Evolutionary conservation across 2,113 vertebrate species (phyloP).

Genomic region (Paramisgurnus dabryanus): DNA sequence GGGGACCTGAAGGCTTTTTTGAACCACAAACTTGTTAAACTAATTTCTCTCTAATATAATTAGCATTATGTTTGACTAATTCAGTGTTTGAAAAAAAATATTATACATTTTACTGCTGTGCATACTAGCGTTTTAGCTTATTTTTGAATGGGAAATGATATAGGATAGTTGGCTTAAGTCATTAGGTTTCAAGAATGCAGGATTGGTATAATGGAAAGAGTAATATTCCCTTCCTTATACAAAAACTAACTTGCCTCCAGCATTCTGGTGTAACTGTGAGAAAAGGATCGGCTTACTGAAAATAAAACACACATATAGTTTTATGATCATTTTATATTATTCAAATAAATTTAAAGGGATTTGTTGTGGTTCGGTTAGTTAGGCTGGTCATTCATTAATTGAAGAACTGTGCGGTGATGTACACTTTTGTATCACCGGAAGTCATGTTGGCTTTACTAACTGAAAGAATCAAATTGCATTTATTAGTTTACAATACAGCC

Average conservation of each 20-base stretch:
- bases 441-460: too few relatives aligned
- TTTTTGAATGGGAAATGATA: slow-evolving; percentile 13
- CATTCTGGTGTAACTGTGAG: slow-evolving; percentile 18
- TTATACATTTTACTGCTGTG: not conserved
- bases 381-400: too few relatives aligned
- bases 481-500: too few relatives aligned
- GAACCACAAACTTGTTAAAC: not conserved
- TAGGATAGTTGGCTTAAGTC: slow-evolving; percentile 13
- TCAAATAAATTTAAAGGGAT: too few relatives aligned
- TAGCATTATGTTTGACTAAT: not conserved
- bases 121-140: not conserved
- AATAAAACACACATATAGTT: not conserved
- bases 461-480: too few relatives aligned
- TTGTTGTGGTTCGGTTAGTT: too few relatives aligned
- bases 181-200: slow-evolving; percentile 30
- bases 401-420: too few relatives aligned
- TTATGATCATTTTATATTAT: not conserved
- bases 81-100: not conserved
- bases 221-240: slow-evolving; percentile 14
- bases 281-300: slow-evolving; percentile 2
- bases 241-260: slow-evolving; percentile 8
- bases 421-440: too few relatives aligned
- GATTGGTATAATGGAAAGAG: slow-evolving; percentile 2
- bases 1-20: not conserved
- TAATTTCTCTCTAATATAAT: not conserved